Conservation (phyloP, 1,140 invertebrate genomes). For the Grapholita molesta region DNA sequence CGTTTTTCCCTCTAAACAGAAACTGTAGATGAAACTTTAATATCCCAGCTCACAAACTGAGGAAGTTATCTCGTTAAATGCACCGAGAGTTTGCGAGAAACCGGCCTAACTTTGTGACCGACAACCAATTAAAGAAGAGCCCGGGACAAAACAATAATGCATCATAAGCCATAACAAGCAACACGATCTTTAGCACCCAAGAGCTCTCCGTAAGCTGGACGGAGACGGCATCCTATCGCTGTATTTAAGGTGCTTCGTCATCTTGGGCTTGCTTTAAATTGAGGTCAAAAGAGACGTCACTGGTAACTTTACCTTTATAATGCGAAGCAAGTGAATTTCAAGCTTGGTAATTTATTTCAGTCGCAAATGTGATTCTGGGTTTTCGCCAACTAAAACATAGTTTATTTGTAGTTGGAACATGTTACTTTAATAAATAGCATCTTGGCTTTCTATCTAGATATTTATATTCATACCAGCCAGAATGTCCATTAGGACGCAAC, state of each 20-base stretch:
- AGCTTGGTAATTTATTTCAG: background rate
- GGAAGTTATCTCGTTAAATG: slow-evolving; percentile 60
- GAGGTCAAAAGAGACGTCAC: slow-evolving; percentile 15
- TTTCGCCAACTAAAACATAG: background rate
- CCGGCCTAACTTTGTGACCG: slow-evolving; percentile 36
- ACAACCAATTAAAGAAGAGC: slow-evolving; percentile 27
- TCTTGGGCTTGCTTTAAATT: slow-evolving; percentile 26
- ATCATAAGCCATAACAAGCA: background rate
- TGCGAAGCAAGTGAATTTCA: slow-evolving; percentile 7
- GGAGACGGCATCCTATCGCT: slow-evolving; percentile 21
- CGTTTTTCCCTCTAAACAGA: background rate
- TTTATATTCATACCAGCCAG: too few relatives aligned
- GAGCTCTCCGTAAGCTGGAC: slow-evolving; percentile 9
- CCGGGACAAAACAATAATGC: background rate
- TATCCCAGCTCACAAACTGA: slow-evolving; percentile 26
- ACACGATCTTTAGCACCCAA: background rate
- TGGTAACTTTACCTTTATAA: slow-evolving; percentile 6
- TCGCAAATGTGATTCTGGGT: background rate
- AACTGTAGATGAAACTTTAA: background rate
- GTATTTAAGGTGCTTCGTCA: slow-evolving; percentile 31
- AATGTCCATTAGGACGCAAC: too few relatives aligned
- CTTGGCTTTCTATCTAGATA: too few relatives aligned
- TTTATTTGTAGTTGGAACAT: background rate
- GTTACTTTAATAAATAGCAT: too few relatives aligned
- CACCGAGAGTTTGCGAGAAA: slow-evolving; percentile 47